phyloP scores from a whole-genome alignment of 2,113 vertebrate genomes.

The Erythrocercus mccallii region DNA sequence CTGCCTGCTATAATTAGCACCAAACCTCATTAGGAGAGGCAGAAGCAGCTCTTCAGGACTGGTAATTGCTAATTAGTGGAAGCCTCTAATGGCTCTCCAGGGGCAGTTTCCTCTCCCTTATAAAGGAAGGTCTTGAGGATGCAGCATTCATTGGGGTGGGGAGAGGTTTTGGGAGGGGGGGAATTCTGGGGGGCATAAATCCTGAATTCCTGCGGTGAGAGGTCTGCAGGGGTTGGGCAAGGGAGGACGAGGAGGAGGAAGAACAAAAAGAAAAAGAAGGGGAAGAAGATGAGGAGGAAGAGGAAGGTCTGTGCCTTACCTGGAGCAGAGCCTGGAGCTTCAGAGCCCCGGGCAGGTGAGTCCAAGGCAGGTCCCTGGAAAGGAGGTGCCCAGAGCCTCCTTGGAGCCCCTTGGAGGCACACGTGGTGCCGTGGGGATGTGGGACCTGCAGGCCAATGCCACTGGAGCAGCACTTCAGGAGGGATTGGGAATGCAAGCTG shows the following conservation, averaged over 20 bases:
- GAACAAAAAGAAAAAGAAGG: neutral
- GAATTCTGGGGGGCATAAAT: neutral
- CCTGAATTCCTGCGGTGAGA: neutral
- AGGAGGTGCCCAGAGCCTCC: neutral
- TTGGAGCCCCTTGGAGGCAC: neutral
- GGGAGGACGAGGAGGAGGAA: neutral
- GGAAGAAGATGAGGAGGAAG: neutral
- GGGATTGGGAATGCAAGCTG: fast-evolving
- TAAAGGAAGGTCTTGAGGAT: neutral
- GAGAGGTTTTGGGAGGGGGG: neutral
- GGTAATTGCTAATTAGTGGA: neutral
- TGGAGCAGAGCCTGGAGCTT: neutral
- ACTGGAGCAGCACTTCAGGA: fast-evolving
- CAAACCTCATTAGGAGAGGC: neutral
- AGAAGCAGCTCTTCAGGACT: neutral
- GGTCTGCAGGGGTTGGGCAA: neutral
- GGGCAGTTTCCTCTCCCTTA: neutral
- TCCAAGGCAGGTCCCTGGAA: neutral
- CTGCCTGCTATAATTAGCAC: slow-evolving; percentile 6
- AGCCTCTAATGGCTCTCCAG: neutral
- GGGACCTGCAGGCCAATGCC: neutral
- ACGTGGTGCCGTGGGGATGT: fast-evolving
- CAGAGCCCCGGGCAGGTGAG: fast-evolving
- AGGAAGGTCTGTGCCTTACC: neutral
- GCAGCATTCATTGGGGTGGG: fast-evolving